Evolutionary conservation across 2,113 vertebrate genomes (phyloP), one percentile per base, ranked within the genome.

Genomic region (Rafetus swinhoei): DNA sequence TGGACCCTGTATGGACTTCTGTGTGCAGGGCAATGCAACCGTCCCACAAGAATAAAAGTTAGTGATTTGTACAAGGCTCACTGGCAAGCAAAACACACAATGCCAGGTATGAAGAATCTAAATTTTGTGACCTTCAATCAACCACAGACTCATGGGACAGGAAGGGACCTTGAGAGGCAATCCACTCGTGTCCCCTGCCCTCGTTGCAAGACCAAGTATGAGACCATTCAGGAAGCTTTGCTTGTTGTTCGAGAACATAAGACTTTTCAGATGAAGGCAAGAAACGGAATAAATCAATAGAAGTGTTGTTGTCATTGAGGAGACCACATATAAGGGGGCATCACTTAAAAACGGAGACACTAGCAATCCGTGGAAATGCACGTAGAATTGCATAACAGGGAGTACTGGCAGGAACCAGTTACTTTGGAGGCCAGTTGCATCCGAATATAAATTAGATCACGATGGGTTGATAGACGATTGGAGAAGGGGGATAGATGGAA

Each of bases 381-480:
- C 86, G 65, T 82, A 93, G 35, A 91, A 72, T 77, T 88, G 80
- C 2, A 91, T 90, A 0, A 2, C 57, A 89, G 86, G 91, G 90
- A 93, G 91, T 5, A 97, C 82, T 83, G 90, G 81, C 60, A 81
- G 90, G 79, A 94, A 85, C 53, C 93, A 92, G 93, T 95, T 91
- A 97, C 95, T 94, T 96, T 94, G 93, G 95, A 97, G 95, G 93
- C 86, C 93, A 93, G 88, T 87, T 94, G 82, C 35, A 93, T 81
- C 82, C 74, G 87, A 94, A 90, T 96, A 95, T 93, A 91, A 79
- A 80, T 94, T 95, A 93, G 88, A 96, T 87, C 93, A 86, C 65
- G 89, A 79, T 81, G 19, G 92, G 92, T 90, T 86, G 55, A 87
- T 92, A 65, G 94, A 91, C 82, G 92, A 87, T 65, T 96, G 86